These are phyloP conservation scores for Drosophila chauvacae DNA, from an alignment of 1,140 invertebrate genomes.

Conservation along the genomic window DNA sequence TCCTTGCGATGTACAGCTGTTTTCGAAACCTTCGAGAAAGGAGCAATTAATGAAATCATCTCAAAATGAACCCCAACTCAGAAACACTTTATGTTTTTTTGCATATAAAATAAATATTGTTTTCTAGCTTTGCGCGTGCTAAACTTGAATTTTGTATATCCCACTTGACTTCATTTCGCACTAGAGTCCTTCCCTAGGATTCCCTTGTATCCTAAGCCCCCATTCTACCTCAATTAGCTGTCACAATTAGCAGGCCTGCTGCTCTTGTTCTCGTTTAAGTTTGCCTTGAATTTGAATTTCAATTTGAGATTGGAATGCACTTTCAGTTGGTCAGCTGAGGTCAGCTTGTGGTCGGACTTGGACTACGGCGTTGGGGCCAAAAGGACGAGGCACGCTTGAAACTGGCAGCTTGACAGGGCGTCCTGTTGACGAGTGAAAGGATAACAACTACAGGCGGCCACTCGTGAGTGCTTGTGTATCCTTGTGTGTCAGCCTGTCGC, in stretches of 20 bases:
- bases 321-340: constrained; percentile 7
- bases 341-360: constrained; percentile 1
- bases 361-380: not conserved
- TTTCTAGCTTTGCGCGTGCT: no score
- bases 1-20: no score
- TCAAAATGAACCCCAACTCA: no score
- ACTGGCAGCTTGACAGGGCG: constrained; percentile 9
- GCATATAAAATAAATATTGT: no score
- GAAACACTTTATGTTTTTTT: no score
- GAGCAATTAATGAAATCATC: no score
- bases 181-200: not conserved
- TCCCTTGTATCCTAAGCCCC: not conserved
- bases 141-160: no score
- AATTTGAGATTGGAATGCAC: constrained; percentile 11
- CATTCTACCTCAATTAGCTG: constrained; percentile 2
- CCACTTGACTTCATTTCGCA: no score
- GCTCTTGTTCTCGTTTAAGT: constrained; percentile 22
- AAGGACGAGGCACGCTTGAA: not conserved
- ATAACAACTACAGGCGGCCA: constrained; percentile 25
- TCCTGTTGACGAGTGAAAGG: constrained; percentile 26
- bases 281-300: constrained; percentile 15
- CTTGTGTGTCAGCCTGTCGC: not conserved
- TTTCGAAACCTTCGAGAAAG: no score
- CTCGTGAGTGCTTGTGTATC: not conserved
- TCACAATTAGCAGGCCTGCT: constrained; percentile 21